phyloP scores from a whole-genome alignment of 92 coral and sea anemone species.

The Porites divaricata region DNA sequence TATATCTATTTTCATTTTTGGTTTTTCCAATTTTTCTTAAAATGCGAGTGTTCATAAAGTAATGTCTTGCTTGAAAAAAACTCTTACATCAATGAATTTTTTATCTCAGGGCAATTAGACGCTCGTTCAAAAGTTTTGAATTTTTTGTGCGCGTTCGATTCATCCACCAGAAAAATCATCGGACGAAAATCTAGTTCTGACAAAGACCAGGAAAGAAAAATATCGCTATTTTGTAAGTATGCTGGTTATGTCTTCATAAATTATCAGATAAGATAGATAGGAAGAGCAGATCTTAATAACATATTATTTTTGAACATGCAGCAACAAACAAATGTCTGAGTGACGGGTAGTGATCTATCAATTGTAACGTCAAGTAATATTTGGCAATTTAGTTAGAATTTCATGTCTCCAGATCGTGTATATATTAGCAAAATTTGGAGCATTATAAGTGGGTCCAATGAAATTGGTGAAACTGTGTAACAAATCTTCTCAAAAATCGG shows the following conservation, averaged over 20 bases:
- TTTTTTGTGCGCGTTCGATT: background rate
- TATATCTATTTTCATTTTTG: background rate
- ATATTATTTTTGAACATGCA: background rate
- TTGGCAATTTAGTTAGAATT: too few species aligned
- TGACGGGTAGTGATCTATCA: too few species aligned
- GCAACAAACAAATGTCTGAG: background rate
- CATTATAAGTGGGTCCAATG: too few species aligned
- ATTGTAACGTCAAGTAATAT: background rate
- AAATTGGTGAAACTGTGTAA: too few species aligned
- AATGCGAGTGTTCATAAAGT: background rate
- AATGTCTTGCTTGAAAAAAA: background rate
- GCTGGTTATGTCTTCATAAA: background rate
- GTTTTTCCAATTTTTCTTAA: background rate
- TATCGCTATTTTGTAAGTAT: background rate
- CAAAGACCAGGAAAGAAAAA: background rate
- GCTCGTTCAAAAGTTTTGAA: background rate
- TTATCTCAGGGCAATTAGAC: constrained; percentile 2
- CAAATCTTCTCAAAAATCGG: too few species aligned
- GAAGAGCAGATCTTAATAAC: background rate
- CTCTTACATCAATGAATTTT: constrained; percentile 15
- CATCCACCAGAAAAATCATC: background rate
- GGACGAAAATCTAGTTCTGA: too few species aligned
- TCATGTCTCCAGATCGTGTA: too few species aligned
- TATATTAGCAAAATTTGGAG: too few species aligned
- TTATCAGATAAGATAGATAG: background rate